A percentile compares a stretch with the other conserved stretches of the same genome.
Conservation (phyloP, 2,888 invertebrate species). For the Parascotia fuliginaria region DNA sequence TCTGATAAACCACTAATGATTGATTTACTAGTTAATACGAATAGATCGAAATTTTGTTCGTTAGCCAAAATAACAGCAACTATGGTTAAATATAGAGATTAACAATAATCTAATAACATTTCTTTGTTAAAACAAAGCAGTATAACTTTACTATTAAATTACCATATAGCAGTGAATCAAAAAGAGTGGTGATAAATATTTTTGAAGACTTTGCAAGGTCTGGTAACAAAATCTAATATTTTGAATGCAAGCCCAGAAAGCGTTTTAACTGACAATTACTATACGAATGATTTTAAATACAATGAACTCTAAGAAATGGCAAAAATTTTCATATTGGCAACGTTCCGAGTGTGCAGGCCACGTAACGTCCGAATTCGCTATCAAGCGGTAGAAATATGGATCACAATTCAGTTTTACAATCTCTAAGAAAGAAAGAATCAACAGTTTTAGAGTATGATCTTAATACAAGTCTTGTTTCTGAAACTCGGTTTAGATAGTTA, state of each 20-base stretch:
- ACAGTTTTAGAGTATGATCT: neutral
- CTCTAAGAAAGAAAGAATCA: constrained; percentile 5
- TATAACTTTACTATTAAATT: no score
- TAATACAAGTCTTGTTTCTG: no score
- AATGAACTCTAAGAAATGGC: constrained; percentile 34
- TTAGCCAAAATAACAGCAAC: constrained; percentile 12
- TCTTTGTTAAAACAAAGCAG: no score
- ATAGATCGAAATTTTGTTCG: constrained; percentile 16
- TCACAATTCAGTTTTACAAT: constrained; percentile 31
- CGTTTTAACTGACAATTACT: neutral
- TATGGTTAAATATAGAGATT: neutral
- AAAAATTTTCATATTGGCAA: constrained; percentile 61
- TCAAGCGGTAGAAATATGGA: constrained; percentile 49
- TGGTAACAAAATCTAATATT: neutral
- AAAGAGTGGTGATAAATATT: no score
- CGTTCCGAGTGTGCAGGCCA: constrained; percentile 59
- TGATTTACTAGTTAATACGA: constrained; percentile 1
- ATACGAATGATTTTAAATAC: constrained; percentile 7
- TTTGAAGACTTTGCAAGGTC: neutral
- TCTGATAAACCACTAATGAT: neutral
- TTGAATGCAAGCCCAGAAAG: neutral
- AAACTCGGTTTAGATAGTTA: neutral
- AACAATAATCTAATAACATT: no score
- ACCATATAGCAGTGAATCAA: no score
- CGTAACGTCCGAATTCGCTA: constrained; percentile 44